Evolutionary conservation across 2,113 vertebrate species (phyloP), one percentile per base, ranked within the genome.

Genomic region (Penelope pileata): DNA sequence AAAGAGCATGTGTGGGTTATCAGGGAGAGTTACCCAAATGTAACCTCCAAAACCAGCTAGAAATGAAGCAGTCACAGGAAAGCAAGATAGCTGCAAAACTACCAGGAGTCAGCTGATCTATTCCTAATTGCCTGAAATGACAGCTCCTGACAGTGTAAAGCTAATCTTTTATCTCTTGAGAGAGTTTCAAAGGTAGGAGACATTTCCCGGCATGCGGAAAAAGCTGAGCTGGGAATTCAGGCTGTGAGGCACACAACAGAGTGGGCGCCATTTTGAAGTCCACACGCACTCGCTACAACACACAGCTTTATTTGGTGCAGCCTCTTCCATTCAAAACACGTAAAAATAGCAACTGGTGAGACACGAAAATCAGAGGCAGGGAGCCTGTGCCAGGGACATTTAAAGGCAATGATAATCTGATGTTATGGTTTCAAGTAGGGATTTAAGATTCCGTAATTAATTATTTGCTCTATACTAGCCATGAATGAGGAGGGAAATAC

Each of bases 311-410:
- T 95, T 74, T 86, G 82, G 72, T 83, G 85, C 90, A 77, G 91
- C 68, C 27, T 93, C 75, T 93, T 83, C 68, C 1, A 3, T 23
- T 90, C 16, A 83, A 80, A 90, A 88, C 56, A 93, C 0, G 0
- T 68, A 88, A 91, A 95, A 94, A 92, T 80, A 95, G 95, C 91
- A 94, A 93, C 82, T 91, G 82, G 90, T 86, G 75, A 95, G 78
- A 93, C 82, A 48, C 17, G 68, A 91, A 93, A 88, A 76, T 83
- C 38, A 48, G 64, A 93, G 42, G 21, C 2, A 62, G 63, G 18
- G 16, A 60, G 54, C 17, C 78, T 43, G 42, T 83, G 85, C 50
- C 82, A 91, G 50, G 73, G 91, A 69, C 47, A 77, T 90, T 92
- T 91, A 76, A 88, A 86, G 56, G 43, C 72, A 94, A 94, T 50